Conservation (phyloP, 2,888 invertebrate species). For the Pomacea canaliculata region DNA sequence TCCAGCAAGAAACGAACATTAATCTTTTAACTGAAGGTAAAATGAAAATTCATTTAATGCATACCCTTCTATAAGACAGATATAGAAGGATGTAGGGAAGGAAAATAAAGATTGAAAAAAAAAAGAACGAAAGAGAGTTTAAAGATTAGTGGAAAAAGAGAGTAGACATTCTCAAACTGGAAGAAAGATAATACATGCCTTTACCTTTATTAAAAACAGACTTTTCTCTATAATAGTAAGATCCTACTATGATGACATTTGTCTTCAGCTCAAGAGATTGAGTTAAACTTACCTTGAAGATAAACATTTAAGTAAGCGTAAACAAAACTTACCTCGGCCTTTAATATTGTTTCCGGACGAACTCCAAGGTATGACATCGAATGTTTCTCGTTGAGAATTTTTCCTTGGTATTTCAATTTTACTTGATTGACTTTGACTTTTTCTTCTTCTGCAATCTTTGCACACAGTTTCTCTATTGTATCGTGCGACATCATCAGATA, state of each 20-base stretch:
- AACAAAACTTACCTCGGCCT: conserved; percentile 54
- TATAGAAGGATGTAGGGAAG: conserved; percentile 25
- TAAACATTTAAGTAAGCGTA: background rate
- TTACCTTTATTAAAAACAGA: no score
- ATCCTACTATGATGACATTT: no score
- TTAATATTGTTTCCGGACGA: conserved; percentile 59
- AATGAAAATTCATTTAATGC: conserved; percentile 11
- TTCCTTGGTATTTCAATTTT: conserved; percentile 60
- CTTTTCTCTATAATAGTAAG: no score
- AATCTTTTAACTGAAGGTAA: background rate
- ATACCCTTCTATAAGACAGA: conserved; percentile 12
- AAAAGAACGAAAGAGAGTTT: background rate
- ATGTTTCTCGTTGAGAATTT: conserved; percentile 48
- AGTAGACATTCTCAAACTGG: no score
- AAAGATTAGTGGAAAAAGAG: no score
- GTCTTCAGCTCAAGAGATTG: no score
- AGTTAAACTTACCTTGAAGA: background rate
- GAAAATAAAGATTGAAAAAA: background rate
- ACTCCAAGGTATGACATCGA: conserved; percentile 57
- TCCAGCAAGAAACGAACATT: no score
- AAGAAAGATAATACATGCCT: no score
- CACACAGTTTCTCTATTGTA: conserved; percentile 40
- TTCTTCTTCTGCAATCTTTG: conserved; percentile 44
- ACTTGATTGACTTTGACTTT: conserved; percentile 43
- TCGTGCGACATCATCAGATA: conserved; percentile 39